phyloP scores from a whole-genome alignment of 2,888 invertebrate genomes.

The Cryptocephalus primarius region DNA sequence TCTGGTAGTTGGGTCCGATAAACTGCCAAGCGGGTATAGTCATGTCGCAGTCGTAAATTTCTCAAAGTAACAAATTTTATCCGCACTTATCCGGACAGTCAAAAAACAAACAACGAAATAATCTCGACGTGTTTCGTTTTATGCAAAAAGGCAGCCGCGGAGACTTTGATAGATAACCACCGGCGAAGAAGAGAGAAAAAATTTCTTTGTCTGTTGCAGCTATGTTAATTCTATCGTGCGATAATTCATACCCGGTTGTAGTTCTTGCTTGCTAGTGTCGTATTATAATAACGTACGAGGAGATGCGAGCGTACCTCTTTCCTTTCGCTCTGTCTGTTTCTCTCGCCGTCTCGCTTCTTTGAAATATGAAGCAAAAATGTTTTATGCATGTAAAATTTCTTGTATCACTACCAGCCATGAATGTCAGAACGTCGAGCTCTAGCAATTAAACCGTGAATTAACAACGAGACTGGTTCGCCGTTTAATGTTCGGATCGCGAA shows the following conservation, averaged over 20 bases:
- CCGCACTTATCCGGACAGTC: neutral
- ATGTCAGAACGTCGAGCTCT: constrained; percentile 9
- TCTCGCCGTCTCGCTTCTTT: constrained; percentile 2
- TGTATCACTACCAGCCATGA: constrained; percentile 11
- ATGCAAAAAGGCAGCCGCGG: constrained; percentile 9
- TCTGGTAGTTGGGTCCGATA: neutral
- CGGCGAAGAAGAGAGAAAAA: constrained; percentile 28
- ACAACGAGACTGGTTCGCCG: constrained; percentile 1
- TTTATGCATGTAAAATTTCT: constrained; percentile 11
- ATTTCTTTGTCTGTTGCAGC: constrained; percentile 28
- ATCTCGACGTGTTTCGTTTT: constrained; percentile 5
- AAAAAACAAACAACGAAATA: constrained; percentile 7
- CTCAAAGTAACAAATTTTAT: neutral
- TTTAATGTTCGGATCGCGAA: neutral
- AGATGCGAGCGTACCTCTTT: constrained; percentile 8
- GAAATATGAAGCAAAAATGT: constrained; percentile 13
- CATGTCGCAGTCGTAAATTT: neutral
- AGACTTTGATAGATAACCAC: constrained; percentile 32
- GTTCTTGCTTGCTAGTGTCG: constrained; percentile 21
- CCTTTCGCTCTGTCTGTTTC: constrained; percentile 4
- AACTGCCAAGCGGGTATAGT: neutral
- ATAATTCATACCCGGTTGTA: constrained; percentile 30
- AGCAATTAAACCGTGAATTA: constrained; percentile 11
- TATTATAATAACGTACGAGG: constrained; percentile 26
- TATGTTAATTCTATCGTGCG: constrained; percentile 30